Base-by-base conservation (phyloP, 2,797 vertebrate genomes). In the Chaenodraco wilsoni region DNA sequence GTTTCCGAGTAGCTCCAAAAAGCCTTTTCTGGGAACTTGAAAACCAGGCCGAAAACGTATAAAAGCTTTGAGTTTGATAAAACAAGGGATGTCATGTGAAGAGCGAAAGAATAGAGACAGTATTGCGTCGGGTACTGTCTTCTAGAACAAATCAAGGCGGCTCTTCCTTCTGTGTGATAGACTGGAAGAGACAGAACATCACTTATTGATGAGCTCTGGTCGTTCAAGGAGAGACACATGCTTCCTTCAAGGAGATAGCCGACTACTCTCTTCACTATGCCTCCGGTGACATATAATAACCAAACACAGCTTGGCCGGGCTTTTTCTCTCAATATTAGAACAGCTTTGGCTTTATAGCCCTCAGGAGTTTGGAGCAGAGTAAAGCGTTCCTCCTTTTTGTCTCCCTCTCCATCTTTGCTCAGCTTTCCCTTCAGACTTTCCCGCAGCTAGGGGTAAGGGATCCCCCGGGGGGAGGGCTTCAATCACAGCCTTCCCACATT, bases 171-270 rank as follows among this genome's bases (percentile, higher is more conserved):
- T 66, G 71, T 70, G 84, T 87, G 90, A 91, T 88, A 63, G 88
- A 91, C 82, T 86, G 84, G 81, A 91, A 87, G 86, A 90, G 91
- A 90, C 89, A 84, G 62, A 80, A 41, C 87, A 92, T 93, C 75
- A 87, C 83, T 93, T 93, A 92, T 93, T 90, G 87, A 92, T 92
- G 90, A 90, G 80, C 69, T 74, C 76, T 71, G 84, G 85, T 87
- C 74, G 62, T 91, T 92, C 87, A 90, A 91, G 84, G 87, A 91
- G 86, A 89, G 78, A 84, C 80, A 74, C 84, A 60, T 74, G 80
- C 83, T 89, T 88, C 85, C 76, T 91, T 91, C 84, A 85, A 90
- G 91, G 86, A 91, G 80, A 87, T 70, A 44, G 69, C 76, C 59
- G 44, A 72, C 78, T 67, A 55, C 72, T 76, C 67, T 83, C 56